These are phyloP conservation scores for Acrobasis consociella DNA, from an alignment of 2,888 invertebrate species.

Conservation along the genomic window DNA sequence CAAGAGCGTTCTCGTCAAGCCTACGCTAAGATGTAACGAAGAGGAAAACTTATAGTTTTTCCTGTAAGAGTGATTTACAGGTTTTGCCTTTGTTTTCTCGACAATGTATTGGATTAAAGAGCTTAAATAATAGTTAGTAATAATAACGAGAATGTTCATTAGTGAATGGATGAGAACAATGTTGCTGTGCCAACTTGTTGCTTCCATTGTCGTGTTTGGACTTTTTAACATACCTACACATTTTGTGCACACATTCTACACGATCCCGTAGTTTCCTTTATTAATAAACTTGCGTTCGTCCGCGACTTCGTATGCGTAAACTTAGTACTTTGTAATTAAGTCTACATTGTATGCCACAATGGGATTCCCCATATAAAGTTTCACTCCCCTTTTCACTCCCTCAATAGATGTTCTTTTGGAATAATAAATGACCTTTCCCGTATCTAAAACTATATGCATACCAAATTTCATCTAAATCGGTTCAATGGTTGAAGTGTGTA, in stretches of 20 bases:
- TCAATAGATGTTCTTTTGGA: too few species aligned
- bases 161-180: background rate
- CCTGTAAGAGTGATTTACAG: background rate
- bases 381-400: too few species aligned
- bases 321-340: too few species aligned
- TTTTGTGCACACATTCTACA: background rate
- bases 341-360: too few species aligned
- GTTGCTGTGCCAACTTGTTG: background rate
- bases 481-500: too few species aligned
- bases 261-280: too few species aligned
- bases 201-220: background rate
- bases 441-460: too few species aligned
- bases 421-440: too few species aligned
- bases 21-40: background rate
- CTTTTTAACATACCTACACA: background rate
- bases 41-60: background rate
- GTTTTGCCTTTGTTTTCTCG: background rate
- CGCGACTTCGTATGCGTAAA: too few species aligned
- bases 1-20: background rate
- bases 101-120: conserved; percentile 1
- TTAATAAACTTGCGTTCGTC: too few species aligned
- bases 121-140: conserved; percentile 6
- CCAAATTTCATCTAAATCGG: too few species aligned
- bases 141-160: conserved; percentile 11
- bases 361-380: too few species aligned